Percentiles rank a stretch among this genome's conserved stretches.
phyloP scores from a whole-genome alignment of 2,888 invertebrate species.

The Chironomus tentans region DNA sequence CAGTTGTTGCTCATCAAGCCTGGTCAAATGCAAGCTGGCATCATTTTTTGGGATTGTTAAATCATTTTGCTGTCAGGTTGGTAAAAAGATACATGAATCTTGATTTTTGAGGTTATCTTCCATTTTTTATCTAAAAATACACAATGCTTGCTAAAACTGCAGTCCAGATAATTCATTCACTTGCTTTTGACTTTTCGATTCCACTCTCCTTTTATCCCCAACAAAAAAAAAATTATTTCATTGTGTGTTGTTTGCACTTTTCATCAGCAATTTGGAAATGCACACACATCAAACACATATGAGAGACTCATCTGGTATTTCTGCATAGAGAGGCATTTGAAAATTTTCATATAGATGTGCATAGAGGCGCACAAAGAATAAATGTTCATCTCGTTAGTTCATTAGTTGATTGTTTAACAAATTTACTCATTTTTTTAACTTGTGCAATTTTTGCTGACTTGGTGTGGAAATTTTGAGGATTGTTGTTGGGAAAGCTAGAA shows the following conservation, averaged over 20 bases:
- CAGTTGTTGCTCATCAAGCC: no score
- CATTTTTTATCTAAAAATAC: no score
- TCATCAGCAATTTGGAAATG: conserved; percentile 24
- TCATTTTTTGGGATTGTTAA: no score
- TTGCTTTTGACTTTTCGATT: neutral
- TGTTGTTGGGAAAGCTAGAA: neutral
- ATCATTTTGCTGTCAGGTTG: no score
- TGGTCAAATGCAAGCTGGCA: neutral
- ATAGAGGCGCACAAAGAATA: neutral
- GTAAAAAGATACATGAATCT: no score
- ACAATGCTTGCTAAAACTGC: no score
- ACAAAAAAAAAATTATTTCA: neutral
- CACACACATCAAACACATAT: neutral
- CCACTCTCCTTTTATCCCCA: no score
- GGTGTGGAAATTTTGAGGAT: neutral
- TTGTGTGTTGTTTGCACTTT: conserved; percentile 23
- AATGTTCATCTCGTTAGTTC: conserved; percentile 6
- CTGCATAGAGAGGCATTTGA: conserved; percentile 1
- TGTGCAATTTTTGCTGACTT: neutral
- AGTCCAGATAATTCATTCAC: no score
- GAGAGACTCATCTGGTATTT: neutral
- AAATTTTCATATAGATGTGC: neutral
- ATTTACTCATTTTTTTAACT: neutral
- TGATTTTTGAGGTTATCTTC: neutral
- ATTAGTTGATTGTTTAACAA: conserved; percentile 23